These are phyloP conservation scores for Dysmachus trigonus DNA, from an alignment of 2,888 invertebrate species.

Conservation along the genomic window DNA sequence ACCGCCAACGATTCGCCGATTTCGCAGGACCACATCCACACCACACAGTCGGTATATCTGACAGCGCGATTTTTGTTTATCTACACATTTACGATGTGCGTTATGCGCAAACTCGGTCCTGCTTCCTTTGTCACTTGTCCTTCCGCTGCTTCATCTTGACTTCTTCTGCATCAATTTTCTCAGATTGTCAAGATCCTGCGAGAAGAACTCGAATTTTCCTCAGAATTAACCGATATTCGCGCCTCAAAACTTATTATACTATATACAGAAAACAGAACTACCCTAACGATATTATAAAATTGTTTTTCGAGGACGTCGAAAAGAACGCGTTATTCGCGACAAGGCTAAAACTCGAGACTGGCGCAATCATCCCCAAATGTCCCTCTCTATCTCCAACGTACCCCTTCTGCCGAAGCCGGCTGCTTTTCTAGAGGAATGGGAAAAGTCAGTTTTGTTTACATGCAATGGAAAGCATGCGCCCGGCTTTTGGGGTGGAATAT, in stretches of 20 bases:
- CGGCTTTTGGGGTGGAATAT: not conserved
- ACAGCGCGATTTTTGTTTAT: slow-evolving; percentile 20
- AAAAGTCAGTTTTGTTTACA: slow-evolving; percentile 39
- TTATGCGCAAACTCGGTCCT: not conserved
- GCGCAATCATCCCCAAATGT: slow-evolving; percentile 13
- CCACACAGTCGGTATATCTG: too few relatives aligned
- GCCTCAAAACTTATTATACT: not conserved
- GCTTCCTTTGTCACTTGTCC: not conserved
- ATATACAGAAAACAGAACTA: not conserved
- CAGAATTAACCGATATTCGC: not conserved
- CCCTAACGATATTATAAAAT: not conserved
- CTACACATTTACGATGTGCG: slow-evolving; percentile 20
- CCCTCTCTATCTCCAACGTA: not conserved
- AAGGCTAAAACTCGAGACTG: slow-evolving; percentile 25
- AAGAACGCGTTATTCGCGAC: slow-evolving; percentile 4
- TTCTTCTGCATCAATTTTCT: not conserved
- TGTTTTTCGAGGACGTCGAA: not conserved
- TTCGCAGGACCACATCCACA: not conserved
- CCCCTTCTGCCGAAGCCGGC: slow-evolving; percentile 6
- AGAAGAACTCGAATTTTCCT: not conserved
- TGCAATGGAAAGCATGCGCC: not conserved
- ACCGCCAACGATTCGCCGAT: not conserved
- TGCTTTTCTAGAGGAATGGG: not conserved
- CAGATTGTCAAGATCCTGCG: not conserved
- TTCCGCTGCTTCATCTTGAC: not conserved